phyloP scores from a whole-genome alignment of 1,140 invertebrate genomes.

The Lasioglossum albipes region DNA sequence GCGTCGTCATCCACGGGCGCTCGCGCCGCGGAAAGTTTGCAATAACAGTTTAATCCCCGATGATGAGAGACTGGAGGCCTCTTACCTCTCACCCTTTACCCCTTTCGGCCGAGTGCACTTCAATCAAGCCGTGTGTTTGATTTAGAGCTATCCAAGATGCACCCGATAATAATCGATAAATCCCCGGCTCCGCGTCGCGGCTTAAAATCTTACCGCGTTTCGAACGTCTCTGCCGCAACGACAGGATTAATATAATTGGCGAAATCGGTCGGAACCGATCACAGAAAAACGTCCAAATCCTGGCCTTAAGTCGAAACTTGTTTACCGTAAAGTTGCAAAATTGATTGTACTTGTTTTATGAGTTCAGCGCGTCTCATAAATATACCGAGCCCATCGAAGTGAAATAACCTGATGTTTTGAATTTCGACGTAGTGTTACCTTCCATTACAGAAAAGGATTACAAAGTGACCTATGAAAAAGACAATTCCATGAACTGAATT shows the following conservation, averaged over 20 bases:
- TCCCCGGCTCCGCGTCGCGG: conserved; percentile 26
- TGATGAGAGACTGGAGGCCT: conserved; percentile 70
- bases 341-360: too few species aligned
- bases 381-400: too few species aligned
- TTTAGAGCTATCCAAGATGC: conserved; percentile 64
- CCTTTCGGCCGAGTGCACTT: conserved; percentile 67
- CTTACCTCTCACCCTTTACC: conserved; percentile 59
- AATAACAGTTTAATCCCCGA: conserved; percentile 76
- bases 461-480: too few species aligned
- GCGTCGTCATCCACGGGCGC: conserved; percentile 21
- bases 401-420: too few species aligned
- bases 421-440: too few species aligned
- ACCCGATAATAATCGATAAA: conserved; percentile 66
- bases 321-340: too few species aligned
- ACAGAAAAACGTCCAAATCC: too few species aligned
- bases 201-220: conserved; percentile 18
- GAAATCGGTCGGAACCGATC: too few species aligned
- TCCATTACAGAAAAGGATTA: too few species aligned
- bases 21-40: conserved; percentile 63
- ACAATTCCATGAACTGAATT: too few species aligned
- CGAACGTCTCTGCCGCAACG: not conserved
- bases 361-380: too few species aligned
- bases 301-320: too few species aligned
- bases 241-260: not conserved
- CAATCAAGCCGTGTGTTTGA: conserved; percentile 70